A percentile compares a stretch with the other conserved stretches of the same genome.
phyloP scores from a whole-genome alignment of 1,140 invertebrate species.

The Danaus plexippus region DNA sequence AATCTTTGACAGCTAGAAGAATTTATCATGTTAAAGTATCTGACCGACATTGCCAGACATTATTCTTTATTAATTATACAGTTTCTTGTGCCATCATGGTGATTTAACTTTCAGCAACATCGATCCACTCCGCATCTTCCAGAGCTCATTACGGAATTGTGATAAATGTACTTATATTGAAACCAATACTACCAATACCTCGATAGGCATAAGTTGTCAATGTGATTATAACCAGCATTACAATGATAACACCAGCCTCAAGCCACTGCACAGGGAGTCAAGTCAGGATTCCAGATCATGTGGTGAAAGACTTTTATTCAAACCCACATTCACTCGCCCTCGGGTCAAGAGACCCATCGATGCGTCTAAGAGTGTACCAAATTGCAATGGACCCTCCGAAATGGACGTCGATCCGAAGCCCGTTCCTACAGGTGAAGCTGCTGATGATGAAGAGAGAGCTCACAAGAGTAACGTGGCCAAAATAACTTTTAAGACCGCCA shows the following conservation, averaged over 20 bases:
- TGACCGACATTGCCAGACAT: too few species aligned
- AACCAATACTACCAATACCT: background rate
- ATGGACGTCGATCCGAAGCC: constrained; percentile 10
- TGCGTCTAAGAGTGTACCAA: constrained; percentile 1
- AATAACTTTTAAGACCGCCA: constrained; percentile 61
- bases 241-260: background rate
- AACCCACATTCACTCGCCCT: constrained; percentile 30
- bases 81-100: too few species aligned
- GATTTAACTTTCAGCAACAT: constrained; percentile 33
- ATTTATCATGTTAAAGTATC: too few species aligned
- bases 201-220: too few species aligned
- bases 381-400: constrained; percentile 6
- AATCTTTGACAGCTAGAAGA: too few species aligned
- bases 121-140: constrained; percentile 38
- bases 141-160: constrained; percentile 34
- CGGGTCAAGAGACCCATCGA: constrained; percentile 6
- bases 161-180: constrained; percentile 25
- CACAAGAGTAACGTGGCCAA: constrained; percentile 58
- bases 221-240: too few species aligned
- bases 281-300: constrained; percentile 29
- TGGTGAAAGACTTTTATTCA: constrained; percentile 30
- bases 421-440: constrained; percentile 16
- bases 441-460: constrained; percentile 42
- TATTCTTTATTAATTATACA: too few species aligned
- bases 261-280: constrained; percentile 24